Percentiles rank a stretch among this genome's conserved stretches.
phyloP scores from a whole-genome alignment of 2,113 vertebrate genomes.

The Nestor notabilis region DNA sequence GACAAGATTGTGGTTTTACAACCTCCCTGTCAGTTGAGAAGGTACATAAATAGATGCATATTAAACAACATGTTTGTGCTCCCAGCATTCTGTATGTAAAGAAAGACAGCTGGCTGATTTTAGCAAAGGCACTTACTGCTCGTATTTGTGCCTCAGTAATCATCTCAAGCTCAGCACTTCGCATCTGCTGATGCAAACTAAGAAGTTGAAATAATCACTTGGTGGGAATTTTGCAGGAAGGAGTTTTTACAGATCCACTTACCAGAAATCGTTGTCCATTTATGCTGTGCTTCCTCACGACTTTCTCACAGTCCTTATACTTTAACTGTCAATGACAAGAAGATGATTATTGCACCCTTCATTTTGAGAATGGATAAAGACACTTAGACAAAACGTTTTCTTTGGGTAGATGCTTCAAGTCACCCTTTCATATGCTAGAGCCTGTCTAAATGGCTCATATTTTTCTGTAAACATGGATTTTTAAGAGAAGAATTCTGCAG shows the following conservation, averaged over 20 bases:
- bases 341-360: neutral
- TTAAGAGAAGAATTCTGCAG: neutral
- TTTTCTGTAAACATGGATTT: neutral
- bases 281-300: constrained; percentile 83
- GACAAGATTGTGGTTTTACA: neutral
- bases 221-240: neutral
- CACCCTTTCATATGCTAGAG: neutral
- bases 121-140: neutral
- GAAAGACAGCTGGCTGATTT: neutral
- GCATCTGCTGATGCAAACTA: neutral
- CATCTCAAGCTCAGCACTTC: neutral
- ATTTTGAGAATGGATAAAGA: neutral
- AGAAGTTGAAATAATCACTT: neutral
- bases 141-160: neutral
- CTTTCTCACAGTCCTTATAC: constrained; percentile 89
- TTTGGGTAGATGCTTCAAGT: neutral
- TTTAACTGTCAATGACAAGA: constrained; percentile 75
- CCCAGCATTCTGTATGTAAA: neutral
- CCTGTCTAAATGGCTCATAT: neutral
- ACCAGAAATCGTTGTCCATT: constrained; percentile 91
- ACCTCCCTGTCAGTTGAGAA: neutral
- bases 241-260: constrained; percentile 61
- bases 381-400: neutral
- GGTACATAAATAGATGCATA: neutral
- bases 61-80: neutral